Conservation (phyloP, 2,113 vertebrate species). For the Cairina moschata region DNA sequence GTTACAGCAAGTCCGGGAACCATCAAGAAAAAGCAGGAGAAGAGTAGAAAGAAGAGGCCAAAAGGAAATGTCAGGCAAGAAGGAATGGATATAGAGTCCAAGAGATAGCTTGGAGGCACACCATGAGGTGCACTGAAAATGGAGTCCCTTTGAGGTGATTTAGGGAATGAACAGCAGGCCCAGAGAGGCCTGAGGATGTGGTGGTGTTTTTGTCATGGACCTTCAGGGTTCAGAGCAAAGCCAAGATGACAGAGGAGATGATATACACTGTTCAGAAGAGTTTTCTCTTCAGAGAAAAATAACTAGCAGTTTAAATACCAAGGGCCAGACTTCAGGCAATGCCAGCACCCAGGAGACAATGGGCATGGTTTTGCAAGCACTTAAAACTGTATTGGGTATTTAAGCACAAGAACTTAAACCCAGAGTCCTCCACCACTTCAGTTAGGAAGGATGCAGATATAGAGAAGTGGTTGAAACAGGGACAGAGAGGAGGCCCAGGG, state of each 20-base stretch:
- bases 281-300: neutral
- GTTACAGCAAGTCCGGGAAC: neutral
- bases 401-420: neutral
- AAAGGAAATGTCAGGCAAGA: neutral
- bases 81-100: neutral
- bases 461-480: neutral
- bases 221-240: neutral
- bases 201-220: neutral
- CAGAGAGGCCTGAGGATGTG: accelerated
- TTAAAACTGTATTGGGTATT: neutral
- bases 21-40: neutral
- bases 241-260: neutral
- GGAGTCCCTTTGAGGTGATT: neutral
- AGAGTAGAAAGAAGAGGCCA: neutral
- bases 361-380: neutral
- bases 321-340: neutral
- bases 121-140: neutral
- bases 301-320: neutral
- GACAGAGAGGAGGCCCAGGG: accelerated
- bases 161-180: neutral
- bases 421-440: neutral
- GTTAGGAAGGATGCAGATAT: accelerated
- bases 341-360: neutral
- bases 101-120: neutral
- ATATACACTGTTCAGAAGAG: neutral